phyloP scores from a whole-genome alignment of 2,888 invertebrate genomes.

The Drosophila seclusa region DNA sequence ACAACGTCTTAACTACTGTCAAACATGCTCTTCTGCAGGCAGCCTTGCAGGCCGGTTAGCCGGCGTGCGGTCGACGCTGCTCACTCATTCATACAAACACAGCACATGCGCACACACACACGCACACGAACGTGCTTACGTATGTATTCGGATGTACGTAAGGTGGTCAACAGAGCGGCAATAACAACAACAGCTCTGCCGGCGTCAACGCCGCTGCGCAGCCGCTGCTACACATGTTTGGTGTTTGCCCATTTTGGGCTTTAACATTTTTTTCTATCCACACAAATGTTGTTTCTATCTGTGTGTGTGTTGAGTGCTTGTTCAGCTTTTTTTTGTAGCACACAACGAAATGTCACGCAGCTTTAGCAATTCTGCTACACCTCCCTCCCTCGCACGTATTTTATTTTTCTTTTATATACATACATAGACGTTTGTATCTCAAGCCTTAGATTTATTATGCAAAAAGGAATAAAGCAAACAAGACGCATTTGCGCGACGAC shows the following conservation, averaged over 20 bases:
- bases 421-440: neutral
- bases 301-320: conserved; percentile 15
- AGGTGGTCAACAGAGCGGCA: conserved; percentile 56
- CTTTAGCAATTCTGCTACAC: conserved; percentile 30
- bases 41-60: conserved; percentile 58
- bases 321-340: conserved; percentile 45
- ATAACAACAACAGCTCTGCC: conserved; percentile 55
- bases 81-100: conserved; percentile 66
- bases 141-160: conserved; percentile 23
- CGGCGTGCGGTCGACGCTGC: conserved; percentile 46
- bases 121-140: conserved; percentile 1
- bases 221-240: conserved; percentile 72
- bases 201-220: conserved; percentile 51
- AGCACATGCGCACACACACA: conserved; percentile 40
- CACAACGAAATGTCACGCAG: conserved; percentile 73
- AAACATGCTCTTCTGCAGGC: conserved; percentile 51
- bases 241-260: conserved; percentile 69
- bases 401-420: conserved; percentile 3
- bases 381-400: neutral
- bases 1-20: conserved; percentile 58
- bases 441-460: conserved; percentile 31
- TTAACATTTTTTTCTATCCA: conserved; percentile 52
- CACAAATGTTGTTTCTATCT: conserved; percentile 15
- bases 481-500: conserved; percentile 13
- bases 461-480: conserved; percentile 18